Conservation (phyloP, 2,113 vertebrate genomes). For the Podarcis raffonei region DNA sequence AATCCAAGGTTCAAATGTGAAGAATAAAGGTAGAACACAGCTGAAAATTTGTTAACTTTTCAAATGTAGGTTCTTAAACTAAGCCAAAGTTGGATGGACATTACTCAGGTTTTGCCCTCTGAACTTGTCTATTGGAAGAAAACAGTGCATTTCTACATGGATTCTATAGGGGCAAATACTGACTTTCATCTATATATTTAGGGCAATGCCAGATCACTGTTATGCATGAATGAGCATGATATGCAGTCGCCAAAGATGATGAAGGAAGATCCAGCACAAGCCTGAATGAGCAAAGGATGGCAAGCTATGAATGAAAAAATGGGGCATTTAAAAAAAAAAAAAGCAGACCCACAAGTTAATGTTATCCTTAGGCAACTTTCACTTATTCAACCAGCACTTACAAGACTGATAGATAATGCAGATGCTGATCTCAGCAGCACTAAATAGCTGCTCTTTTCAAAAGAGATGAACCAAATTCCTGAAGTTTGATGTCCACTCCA, state of each 20-base stretch:
- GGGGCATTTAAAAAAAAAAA: not conserved
- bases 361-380: not conserved
- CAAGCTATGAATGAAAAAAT: not conserved
- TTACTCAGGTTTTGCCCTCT: not conserved
- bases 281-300: not conserved
- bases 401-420: not conserved
- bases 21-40: not conserved
- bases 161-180: not conserved
- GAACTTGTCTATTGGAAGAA: not conserved
- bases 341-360: not conserved
- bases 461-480: not conserved
- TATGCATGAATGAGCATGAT: not conserved
- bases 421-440: not conserved
- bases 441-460: constrained; percentile 16
- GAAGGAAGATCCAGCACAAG: not conserved
- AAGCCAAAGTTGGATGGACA: not conserved
- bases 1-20: not conserved
- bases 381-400: constrained; percentile 14
- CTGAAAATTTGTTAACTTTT: not conserved
- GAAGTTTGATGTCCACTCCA: not conserved
- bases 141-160: fast-evolving
- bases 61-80: not conserved
- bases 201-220: not conserved
- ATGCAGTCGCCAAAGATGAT: not conserved
- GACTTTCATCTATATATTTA: not conserved